Percentiles rank a stretch among this genome's conserved stretches.
Conservation (phyloP, 1,140 invertebrate species). For the Panagrolaimus sp. region DNA sequence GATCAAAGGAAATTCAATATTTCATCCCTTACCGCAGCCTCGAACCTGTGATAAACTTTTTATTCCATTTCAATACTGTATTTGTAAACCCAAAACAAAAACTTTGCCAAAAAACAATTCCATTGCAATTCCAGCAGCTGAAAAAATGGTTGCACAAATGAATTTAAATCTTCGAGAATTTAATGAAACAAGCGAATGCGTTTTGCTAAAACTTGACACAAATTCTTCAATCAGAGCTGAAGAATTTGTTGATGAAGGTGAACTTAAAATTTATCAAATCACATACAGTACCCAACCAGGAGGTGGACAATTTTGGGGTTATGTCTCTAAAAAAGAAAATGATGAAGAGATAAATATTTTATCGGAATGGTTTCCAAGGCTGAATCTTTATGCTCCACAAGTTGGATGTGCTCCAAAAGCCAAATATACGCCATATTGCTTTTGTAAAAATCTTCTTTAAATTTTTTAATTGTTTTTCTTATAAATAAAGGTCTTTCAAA, state of each 20-base stretch:
- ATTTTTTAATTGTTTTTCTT: neutral
- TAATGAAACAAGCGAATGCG: too few species aligned
- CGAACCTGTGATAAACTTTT: slow-evolving; percentile 19
- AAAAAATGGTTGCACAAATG: slow-evolving; percentile 4
- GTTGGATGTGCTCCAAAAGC: neutral
- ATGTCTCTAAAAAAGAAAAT: neutral
- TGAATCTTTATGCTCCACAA: neutral
- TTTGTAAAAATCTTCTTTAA: slow-evolving; percentile 7
- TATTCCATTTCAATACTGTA: slow-evolving; percentile 23
- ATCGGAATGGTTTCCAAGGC: neutral
- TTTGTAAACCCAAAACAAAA: slow-evolving; percentile 1
- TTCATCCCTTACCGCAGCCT: slow-evolving; percentile 18
- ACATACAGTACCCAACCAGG: slow-evolving; percentile 17
- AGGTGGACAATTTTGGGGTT: slow-evolving; percentile 21
- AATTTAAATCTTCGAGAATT: neutral
- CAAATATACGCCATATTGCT: slow-evolving; percentile 1
- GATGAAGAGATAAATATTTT: neutral
- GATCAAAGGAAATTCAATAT: slow-evolving; percentile 12
- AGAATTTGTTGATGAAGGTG: slow-evolving; percentile 1
- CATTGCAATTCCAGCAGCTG: neutral
- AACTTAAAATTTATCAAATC: slow-evolving; percentile 8
- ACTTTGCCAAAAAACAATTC: neutral
- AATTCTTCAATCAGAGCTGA: slow-evolving; percentile 1
- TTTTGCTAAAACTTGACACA: neutral
- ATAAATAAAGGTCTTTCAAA: too few species aligned